Evolutionary conservation across 2,797 vertebrate species (phyloP).

Genomic region (Nyctalus aviator): DNA sequence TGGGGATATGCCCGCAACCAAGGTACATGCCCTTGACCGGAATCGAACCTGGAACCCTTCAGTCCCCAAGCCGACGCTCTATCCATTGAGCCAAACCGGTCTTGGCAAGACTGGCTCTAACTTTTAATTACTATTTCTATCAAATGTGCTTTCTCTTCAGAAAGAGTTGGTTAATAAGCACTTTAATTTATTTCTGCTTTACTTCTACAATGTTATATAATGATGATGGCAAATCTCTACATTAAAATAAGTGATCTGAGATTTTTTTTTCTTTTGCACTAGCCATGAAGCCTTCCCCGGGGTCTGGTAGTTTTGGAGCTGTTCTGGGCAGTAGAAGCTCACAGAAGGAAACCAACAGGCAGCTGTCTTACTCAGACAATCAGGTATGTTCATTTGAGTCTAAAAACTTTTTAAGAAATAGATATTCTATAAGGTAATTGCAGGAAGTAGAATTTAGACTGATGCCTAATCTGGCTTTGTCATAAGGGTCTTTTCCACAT

Average conservation of each 20-base stretch:
- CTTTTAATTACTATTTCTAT: slow-evolving; percentile 27
- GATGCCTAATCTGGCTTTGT: neutral
- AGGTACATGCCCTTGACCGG: too few species aligned
- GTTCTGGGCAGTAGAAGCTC: slow-evolving; percentile 92
- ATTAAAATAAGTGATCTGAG: slow-evolving; percentile 44
- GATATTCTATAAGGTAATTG: neutral
- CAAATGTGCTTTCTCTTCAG: slow-evolving; percentile 22
- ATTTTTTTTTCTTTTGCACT: slow-evolving; percentile 60
- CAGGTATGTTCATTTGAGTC: slow-evolving; percentile 90
- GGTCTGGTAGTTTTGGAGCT: slow-evolving; percentile 95
- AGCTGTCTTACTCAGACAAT: slow-evolving; percentile 91
- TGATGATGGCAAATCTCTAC: slow-evolving; percentile 35
- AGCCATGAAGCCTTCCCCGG: slow-evolving; percentile 95
- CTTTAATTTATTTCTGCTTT: slow-evolving; percentile 16
- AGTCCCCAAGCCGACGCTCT: too few species aligned
- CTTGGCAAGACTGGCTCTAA: neutral
- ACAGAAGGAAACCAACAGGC: slow-evolving; percentile 93
- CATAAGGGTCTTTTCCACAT: neutral
- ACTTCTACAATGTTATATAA: slow-evolving; percentile 29
- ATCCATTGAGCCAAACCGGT: too few species aligned
- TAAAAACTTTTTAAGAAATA: neutral
- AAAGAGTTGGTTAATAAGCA: slow-evolving; percentile 19
- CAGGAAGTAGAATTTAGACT: neutral
- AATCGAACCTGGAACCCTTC: too few species aligned
- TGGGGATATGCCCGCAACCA: too few species aligned